Evolutionary conservation across 2,113 vertebrate species (phyloP).

Genomic region (Butorides virescens): DNA sequence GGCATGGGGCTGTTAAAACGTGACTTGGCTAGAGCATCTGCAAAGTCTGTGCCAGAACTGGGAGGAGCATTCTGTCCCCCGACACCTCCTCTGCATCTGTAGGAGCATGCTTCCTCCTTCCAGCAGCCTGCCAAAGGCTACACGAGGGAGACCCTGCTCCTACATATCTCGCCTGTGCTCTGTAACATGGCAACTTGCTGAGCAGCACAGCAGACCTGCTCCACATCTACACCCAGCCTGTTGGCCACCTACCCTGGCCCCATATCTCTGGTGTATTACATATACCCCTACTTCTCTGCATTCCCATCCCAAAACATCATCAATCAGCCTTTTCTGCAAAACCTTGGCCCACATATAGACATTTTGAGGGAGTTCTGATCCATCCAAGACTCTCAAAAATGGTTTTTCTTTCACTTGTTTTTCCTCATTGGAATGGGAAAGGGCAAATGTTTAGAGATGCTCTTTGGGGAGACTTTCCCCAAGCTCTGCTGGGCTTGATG

Average conservation of each 20-base stretch:
- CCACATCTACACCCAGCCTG: background rate
- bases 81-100: constrained; percentile 26
- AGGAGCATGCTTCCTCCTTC: background rate
- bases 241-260: background rate
- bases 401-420: background rate
- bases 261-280: background rate
- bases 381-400: background rate
- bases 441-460: background rate
- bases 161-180: background rate
- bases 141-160: background rate
- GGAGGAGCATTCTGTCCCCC: background rate
- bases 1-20: constrained; percentile 42
- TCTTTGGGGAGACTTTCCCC: background rate
- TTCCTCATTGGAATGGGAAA: background rate
- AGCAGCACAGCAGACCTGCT: background rate
- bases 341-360: background rate
- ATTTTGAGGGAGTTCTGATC: background rate
- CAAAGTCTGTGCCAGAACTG: constrained; percentile 21
- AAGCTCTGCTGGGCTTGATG: background rate
- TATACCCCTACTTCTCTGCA: background rate
- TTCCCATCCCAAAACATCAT: background rate
- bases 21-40: constrained; percentile 54
- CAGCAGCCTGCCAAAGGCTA: constrained; percentile 34
- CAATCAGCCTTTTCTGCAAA: background rate
- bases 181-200: background rate